phyloP scores from a whole-genome alignment of 2,113 vertebrate species.

The Gracilinanus agilis region DNA sequence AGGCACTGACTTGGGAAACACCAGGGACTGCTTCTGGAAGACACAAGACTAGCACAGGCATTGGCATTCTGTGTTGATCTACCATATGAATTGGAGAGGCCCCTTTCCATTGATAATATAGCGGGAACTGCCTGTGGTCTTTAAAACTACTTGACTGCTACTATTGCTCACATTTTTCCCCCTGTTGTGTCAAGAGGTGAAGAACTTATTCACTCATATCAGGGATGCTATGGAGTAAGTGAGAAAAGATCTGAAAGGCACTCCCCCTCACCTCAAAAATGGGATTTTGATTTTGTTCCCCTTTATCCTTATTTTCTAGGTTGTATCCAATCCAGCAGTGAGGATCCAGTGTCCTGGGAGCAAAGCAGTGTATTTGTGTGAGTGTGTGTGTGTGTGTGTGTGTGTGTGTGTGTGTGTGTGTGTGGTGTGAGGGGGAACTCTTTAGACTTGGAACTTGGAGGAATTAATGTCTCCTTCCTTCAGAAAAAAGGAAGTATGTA shows the following conservation, averaged over 20 bases:
- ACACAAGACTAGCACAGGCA: neutral
- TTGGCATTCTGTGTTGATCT: neutral
- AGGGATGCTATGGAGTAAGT: neutral
- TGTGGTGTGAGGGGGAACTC: neutral
- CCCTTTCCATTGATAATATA: neutral
- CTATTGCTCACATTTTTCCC: neutral
- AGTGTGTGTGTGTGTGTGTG: too few relatives aligned
- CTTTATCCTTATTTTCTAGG: neutral
- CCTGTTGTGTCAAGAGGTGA: neutral
- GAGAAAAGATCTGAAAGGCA: neutral
- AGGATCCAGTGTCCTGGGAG: neutral
- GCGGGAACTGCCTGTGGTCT: neutral
- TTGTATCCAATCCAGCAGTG: neutral
- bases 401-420: too few relatives aligned
- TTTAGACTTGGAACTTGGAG: neutral
- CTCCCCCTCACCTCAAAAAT: neutral
- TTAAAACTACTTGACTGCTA: neutral
- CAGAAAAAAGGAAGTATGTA: neutral
- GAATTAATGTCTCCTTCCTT: neutral
- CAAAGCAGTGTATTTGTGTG: neutral
- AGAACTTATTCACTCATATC: neutral
- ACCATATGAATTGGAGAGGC: neutral
- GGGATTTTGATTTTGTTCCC: neutral
- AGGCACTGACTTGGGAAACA: neutral
- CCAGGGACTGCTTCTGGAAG: neutral